Conservation (phyloP, 2,113 vertebrate genomes). For the Ranitomeya imitator region DNA sequence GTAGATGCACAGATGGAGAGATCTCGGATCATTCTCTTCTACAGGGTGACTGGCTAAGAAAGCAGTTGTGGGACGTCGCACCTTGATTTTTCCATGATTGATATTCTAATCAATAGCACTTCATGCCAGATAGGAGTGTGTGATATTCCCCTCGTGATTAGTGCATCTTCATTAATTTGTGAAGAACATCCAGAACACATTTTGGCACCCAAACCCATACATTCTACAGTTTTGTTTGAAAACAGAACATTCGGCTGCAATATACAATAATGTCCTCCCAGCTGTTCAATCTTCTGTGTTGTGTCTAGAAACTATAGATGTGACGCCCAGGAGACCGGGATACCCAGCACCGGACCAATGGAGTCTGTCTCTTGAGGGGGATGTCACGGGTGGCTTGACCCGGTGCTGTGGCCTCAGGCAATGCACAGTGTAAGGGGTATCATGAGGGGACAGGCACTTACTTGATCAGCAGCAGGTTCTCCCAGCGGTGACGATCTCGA, state of each 20-base stretch:
- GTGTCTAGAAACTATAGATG: constrained; percentile 40
- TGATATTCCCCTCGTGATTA: constrained; percentile 49
- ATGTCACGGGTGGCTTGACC: too few species aligned
- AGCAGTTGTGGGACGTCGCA: constrained; percentile 2
- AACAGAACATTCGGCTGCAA: constrained; percentile 28
- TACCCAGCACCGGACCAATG: too few species aligned
- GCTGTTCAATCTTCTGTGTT: constrained; percentile 42
- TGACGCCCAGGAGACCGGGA: too few species aligned
- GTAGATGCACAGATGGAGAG: neutral
- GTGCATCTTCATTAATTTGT: constrained; percentile 48
- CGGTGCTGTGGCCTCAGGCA: too few species aligned
- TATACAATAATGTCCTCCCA: constrained; percentile 25
- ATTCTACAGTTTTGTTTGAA: constrained; percentile 24
- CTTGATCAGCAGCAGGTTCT: too few species aligned
- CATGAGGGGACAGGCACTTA: too few species aligned
- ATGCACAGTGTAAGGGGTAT: too few species aligned
- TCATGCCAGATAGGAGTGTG: constrained; percentile 30
- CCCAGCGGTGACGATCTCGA: too few species aligned
- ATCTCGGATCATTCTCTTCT: neutral
- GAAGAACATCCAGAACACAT: constrained; percentile 47
- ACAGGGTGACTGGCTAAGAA: constrained; percentile 12
- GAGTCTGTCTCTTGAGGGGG: too few species aligned
- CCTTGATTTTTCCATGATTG: constrained; percentile 28
- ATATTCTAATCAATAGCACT: constrained; percentile 30
- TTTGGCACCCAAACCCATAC: constrained; percentile 16